phyloP scores from a whole-genome alignment of 2,888 invertebrate genomes.

The Tolmerus cingulatus region DNA sequence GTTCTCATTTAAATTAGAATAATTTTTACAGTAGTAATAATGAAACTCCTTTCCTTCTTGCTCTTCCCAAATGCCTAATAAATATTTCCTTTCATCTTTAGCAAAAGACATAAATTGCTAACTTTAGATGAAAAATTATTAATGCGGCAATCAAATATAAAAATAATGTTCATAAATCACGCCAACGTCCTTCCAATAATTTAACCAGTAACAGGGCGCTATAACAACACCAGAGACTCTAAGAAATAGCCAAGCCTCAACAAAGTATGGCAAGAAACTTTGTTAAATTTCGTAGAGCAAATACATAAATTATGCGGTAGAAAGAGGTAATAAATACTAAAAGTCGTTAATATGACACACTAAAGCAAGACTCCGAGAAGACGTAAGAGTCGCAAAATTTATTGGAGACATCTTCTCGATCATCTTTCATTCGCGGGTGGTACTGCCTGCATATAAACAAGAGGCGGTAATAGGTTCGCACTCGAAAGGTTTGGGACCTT shows the following conservation, averaged over 20 bases:
- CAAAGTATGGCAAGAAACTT: background rate
- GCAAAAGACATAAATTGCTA: background rate
- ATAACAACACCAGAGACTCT: background rate
- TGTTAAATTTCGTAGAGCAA: background rate
- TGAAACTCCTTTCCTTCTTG: background rate
- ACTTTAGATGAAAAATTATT: background rate
- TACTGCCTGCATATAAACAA: background rate
- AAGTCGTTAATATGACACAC: background rate
- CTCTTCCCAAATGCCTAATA: background rate
- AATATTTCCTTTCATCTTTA: background rate
- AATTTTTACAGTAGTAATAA: no score
- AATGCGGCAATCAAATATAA: background rate
- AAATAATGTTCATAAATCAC: background rate
- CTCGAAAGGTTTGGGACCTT: background rate
- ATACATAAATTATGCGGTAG: background rate
- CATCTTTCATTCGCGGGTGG: background rate
- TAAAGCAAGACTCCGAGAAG: background rate
- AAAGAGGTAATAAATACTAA: background rate
- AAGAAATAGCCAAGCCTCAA: background rate
- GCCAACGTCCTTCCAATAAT: background rate
- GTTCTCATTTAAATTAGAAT: no score
- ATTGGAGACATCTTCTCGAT: background rate
- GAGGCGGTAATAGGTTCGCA: background rate
- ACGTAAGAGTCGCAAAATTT: background rate
- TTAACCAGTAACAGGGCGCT: background rate